Evolutionary conservation across 2,888 invertebrate genomes (phyloP), one percentile per base, ranked within the genome.

Genomic region (Troglohyphantes excavatus): DNA sequence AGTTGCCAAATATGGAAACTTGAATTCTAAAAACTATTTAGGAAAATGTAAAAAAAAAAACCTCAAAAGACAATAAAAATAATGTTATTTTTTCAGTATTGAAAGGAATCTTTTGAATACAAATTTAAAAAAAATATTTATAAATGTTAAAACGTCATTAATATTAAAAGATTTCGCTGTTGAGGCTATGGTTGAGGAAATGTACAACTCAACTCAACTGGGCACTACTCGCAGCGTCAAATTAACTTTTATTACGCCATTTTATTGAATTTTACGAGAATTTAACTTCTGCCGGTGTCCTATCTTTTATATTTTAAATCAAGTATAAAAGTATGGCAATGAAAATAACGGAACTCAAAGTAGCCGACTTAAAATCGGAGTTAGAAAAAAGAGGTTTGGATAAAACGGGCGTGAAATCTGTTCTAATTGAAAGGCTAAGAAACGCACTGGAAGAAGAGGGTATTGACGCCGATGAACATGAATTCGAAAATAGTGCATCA

Each of bases 391-490:
- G 88, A 76, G 76, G 76, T 13, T 43, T 89, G 21, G 88, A 89
- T 19, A 83, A 89, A n/a, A 29, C 88, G 3, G 82, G 88, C 19
- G 82, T 89, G 0, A 89, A 89, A 61, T 83, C 88, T 29, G 70
- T 88, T n/a, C 68, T 89, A n/a, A 76, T 89, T n/a, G 88, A 89
- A 53, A 75, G 88, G 26, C 61, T 89, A 7, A 95, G 96, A 92
- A 96, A 97, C 96, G 94, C 93, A 46, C 91, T 94, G 46, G 92
- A 93, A 90, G 94, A 94, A 46, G 94, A 94, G 92, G 94, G 94
- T 21, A 94, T 95, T 87, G 96, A 97, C 94, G 96, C 97, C 2
- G 95, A 95, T 13, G 96, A 95, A 33, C 96, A 95, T 93, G 93
- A 95, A 68, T 96, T 96, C 93, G 95, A 95, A 91, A 63, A 39